Percentiles rank a stretch among this genome's conserved stretches.
Conservation (phyloP, 2,888 invertebrate genomes). For the Diploptera punctata region DNA sequence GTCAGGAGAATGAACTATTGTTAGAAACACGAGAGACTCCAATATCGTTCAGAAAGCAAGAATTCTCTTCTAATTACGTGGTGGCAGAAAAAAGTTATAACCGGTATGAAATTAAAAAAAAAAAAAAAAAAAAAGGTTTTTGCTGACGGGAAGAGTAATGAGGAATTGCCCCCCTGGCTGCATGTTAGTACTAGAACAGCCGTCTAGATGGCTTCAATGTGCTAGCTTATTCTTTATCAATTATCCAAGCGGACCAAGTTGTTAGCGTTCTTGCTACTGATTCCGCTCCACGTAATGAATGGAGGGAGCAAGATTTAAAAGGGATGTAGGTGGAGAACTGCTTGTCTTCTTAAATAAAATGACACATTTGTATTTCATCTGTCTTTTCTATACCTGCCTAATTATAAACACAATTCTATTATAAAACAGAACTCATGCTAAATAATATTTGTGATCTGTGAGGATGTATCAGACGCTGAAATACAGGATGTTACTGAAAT, state of each 20-base stretch:
- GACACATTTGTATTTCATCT: too few relatives aligned
- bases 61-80: conserved; percentile 17
- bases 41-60: too few relatives aligned
- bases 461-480: too few relatives aligned
- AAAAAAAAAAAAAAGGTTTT: not conserved
- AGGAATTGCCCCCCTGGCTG: conserved; percentile 21
- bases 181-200: conserved; percentile 9
- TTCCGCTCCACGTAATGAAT: conserved; percentile 13
- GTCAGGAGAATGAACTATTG: not conserved
- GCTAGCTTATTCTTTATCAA: conserved; percentile 25
- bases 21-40: not conserved
- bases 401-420: too few relatives aligned
- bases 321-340: too few relatives aligned
- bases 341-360: too few relatives aligned
- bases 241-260: conserved; percentile 21
- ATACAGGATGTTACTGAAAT: too few relatives aligned
- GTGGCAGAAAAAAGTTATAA: conserved; percentile 1
- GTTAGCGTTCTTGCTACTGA: conserved; percentile 20
- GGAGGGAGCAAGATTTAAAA: not conserved
- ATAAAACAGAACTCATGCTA: too few relatives aligned
- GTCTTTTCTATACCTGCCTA: too few relatives aligned
- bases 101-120: not conserved
- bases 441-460: too few relatives aligned
- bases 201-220: conserved; percentile 15
- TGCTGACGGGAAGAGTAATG: conserved; percentile 16